Evolutionary conservation across 1,140 invertebrate species (phyloP), one percentile per base, ranked within the genome.

Genomic region (Drosophila repleta): DNA sequence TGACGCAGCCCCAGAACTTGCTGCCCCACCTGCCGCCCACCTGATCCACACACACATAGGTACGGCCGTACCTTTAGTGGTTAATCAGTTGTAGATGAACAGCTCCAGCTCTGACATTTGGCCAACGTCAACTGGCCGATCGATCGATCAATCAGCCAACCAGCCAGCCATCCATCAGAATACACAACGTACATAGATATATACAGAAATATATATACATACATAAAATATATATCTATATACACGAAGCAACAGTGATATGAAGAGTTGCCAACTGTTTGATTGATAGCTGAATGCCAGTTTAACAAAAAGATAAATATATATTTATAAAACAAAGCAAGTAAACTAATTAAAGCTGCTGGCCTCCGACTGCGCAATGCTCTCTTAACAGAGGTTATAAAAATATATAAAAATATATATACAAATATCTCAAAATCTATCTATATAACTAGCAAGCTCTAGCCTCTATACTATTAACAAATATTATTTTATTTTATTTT

Each of bases 61-160:
- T 11, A 46, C 24, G n/a, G 43, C 26, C 5, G 56, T 48, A 43
- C 55, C 61, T 51, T 73, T 48, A 55, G 51, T 49, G 69, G 58
- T 61, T 88, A 85, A 88, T 85, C 82, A 88, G 83, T 77, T 68
- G 26, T 81, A 77, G 71, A 71, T 71, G 68, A 71, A 70, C 43
- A 45, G 35, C 41, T 18, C 52, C 51, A 66, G 45, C 62, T 56
- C 63, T 66, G 66, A 85, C 82, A 78, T 85, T 85, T 84, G 81
- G 81, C 80, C 76, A 83, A 68, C 57, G 64, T 67, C 69, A 67
- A 61, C 61, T 65, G 48, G 79, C 49, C 73, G 58, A 70, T 41
- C 83, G 79, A 87, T 87, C 82, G 78, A 87, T 88, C 82, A 88
- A 87, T 85, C 81, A 88, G 64, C 46, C 11, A 68, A 43, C 18